Evolutionary conservation across 2,113 vertebrate species (phyloP), one percentile per base, ranked within the genome.

Genomic region (Dipodomys merriami): DNA sequence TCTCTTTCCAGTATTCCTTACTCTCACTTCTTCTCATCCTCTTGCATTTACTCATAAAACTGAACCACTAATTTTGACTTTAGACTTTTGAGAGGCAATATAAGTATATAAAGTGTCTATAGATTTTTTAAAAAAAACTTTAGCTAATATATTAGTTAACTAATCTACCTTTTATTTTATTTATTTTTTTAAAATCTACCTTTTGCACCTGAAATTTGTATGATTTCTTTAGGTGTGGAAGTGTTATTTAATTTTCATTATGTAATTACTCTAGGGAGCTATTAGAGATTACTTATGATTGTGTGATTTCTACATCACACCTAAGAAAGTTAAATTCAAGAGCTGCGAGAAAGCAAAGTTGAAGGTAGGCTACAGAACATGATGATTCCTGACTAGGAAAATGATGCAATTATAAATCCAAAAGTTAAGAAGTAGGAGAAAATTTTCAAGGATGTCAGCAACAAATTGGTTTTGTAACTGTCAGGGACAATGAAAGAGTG

Each of bases 401-500:
- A 73, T 83, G 64, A 91, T 92, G 78, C 91, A 86, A 94, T 83
- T 62, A 23, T 88, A 96, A 97, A 96, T 96, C 91, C 96, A 44
- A 96, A 96, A 96, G 94, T 97, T 57, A 57, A 97, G 85, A 87
- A 93, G 88, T 86, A 72, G 94, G 97, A 93, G 0, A 49, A 96
- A 80, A 73, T 71, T 92, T 94, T 97, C 93, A 96, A 94, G 74
- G 91, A 44, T 96, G 80, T 93, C 95, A 85, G 73, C 83, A 96
- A 93, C 76, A 98, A 97, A 98, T 96, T 96, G 96, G 96, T 97
- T 97, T 97, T 92, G 72, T 90, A 91, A 95, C 96, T 88, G 95
- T 95, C 88, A 91, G 93, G 88, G 96, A 97, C 94, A 97, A 95
- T 77, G 53, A 86, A 86, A 88, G 89, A 53, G 71, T 95, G 95